These are phyloP conservation scores for Diplodus puntazzo DNA, from an alignment of 2,797 vertebrate genomes.

Conservation along the genomic window DNA sequence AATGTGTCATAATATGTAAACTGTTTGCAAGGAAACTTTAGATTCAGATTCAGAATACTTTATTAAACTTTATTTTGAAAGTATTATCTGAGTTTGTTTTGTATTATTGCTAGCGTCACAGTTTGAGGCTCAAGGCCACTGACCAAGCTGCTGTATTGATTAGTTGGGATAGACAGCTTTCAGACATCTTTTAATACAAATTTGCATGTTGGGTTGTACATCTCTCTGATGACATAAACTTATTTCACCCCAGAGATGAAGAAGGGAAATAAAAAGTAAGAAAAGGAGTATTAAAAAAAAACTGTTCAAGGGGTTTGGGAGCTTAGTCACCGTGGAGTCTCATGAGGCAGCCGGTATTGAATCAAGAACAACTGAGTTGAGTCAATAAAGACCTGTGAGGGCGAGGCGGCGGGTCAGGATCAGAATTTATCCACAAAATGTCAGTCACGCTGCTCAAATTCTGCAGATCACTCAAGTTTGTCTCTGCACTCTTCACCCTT, in stretches of 20 bases:
- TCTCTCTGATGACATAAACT: neutral
- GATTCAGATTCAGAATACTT: no score
- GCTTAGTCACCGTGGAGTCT: conserved; percentile 17
- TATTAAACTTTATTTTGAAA: no score
- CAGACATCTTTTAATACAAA: no score
- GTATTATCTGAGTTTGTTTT: no score
- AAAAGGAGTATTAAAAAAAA: neutral
- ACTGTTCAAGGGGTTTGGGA: neutral
- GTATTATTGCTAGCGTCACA: no score
- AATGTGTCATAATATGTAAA: no score
- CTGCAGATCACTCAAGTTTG: neutral
- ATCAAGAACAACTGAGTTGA: conserved; percentile 20
- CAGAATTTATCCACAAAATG: conserved; percentile 10
- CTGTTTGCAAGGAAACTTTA: no score
- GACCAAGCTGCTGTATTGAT: no score
- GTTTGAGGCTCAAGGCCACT: no score
- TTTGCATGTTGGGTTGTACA: no score
- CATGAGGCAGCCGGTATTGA: conserved; percentile 23
- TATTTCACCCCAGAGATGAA: conserved; percentile 11
- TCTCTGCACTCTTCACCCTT: neutral
- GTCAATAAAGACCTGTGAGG: conserved; percentile 37
- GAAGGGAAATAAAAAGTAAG: neutral
- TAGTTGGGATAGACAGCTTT: no score
- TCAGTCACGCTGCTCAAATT: conserved; percentile 11
- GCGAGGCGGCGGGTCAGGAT: conserved; percentile 11